Percentiles rank a stretch among this genome's conserved stretches.
These are phyloP conservation scores for Colletes gigas DNA, from an alignment of 1,140 invertebrate species.

Conservation along the genomic window DNA sequence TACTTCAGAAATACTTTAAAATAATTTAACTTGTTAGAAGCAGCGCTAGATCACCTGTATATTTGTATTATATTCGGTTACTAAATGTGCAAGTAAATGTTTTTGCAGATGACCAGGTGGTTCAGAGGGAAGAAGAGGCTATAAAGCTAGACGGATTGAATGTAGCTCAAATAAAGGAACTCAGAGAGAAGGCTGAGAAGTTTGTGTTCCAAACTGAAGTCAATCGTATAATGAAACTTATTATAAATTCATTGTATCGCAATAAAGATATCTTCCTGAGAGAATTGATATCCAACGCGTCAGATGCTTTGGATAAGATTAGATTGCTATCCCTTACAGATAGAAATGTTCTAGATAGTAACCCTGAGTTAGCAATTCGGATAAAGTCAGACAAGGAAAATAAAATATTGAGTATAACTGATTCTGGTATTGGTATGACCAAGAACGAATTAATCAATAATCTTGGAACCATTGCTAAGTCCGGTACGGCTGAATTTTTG, in stretches of 20 bases:
- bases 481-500: conserved; percentile 99
- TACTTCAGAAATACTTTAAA: too few relatives aligned
- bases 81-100: not conserved
- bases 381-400: conserved; percentile 99
- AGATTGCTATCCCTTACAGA: conserved; percentile 95
- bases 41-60: too few relatives aligned
- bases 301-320: conserved; percentile 97
- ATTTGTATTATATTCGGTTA: not conserved
- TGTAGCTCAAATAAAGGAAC: conserved; percentile 95
- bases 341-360: conserved; percentile 88
- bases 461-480: conserved; percentile 99
- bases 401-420: conserved; percentile 95
- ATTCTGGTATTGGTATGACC: conserved; percentile 99
- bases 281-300: conserved; percentile 98
- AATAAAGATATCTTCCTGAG: conserved; percentile 99
- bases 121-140: conserved; percentile 96
- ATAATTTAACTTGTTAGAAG: too few relatives aligned
- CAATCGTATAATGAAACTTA: conserved; percentile 99
- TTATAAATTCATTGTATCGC: conserved; percentile 98
- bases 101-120: conserved; percentile 87
- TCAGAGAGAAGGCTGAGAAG: conserved; percentile 95
- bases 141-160: conserved; percentile 98
- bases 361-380: conserved; percentile 92
- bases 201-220: conserved; percentile 98
- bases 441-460: conserved; percentile 97